Evolutionary conservation across 2,888 invertebrate genomes (phyloP).

Genomic region (Acanthosepion pharaonis): DNA sequence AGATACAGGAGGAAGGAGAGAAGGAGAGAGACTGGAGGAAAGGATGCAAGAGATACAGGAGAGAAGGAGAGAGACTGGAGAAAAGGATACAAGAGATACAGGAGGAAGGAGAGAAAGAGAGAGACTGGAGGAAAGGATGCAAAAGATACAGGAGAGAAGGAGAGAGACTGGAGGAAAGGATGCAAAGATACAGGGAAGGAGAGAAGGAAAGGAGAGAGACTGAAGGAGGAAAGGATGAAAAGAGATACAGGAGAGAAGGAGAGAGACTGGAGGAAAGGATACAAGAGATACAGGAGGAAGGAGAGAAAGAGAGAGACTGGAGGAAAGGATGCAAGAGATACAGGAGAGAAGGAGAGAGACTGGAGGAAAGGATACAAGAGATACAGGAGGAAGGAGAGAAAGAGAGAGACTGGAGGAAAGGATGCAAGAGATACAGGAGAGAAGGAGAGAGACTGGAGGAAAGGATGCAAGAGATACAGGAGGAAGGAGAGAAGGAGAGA

Average conservation of each 20-base stretch:
- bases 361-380: neutral
- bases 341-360: no score
- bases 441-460: neutral
- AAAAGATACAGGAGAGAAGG: neutral
- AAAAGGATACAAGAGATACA: neutral
- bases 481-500: no score
- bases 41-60: neutral
- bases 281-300: neutral
- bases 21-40: neutral
- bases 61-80: neutral
- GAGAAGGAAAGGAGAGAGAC: no score
- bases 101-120: neutral
- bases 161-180: neutral
- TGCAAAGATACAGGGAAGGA: neutral
- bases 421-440: neutral
- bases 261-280: neutral
- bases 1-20: neutral
- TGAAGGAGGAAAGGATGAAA: neutral
- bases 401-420: neutral
- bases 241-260: neutral
- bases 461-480: neutral
- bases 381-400: neutral
- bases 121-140: neutral
- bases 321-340: neutral
- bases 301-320: neutral